Percentiles rank a stretch among this genome's conserved stretches.
Evolutionary conservation across 2,797 vertebrate genomes (phyloP).

Genomic region (Simalia tracyae): DNA sequence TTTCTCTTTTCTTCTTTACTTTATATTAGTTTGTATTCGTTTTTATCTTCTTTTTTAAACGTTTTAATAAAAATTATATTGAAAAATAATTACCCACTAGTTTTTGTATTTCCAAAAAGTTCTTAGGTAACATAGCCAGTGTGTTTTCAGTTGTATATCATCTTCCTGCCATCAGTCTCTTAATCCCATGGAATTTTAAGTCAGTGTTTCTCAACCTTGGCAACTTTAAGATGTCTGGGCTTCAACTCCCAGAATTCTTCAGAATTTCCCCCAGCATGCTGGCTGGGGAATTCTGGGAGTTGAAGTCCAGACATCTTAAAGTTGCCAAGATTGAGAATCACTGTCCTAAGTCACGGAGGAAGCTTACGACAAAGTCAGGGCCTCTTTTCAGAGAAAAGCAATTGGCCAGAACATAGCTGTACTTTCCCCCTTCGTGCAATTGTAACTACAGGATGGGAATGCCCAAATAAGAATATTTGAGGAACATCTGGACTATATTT

Average conservation of each 20-base stretch:
- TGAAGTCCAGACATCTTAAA: not conserved
- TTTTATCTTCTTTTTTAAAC: too few relatives aligned
- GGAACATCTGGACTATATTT: not conserved
- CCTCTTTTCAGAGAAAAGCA: not conserved
- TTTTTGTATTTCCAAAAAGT: not conserved
- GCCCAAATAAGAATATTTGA: not conserved
- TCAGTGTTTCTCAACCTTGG: not conserved
- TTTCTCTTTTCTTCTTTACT: too few relatives aligned
- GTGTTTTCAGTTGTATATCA: not conserved
- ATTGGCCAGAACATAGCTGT: not conserved
- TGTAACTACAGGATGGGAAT: not conserved
- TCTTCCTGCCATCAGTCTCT: not conserved
- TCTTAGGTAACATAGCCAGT: not conserved
- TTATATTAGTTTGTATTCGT: too few relatives aligned
- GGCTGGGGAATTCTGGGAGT: not conserved
- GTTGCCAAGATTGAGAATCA: not conserved
- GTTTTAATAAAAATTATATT: not conserved
- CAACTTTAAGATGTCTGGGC: not conserved
- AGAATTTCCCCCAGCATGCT: not conserved
- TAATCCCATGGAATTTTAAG: not conserved
- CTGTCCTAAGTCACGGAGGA: not conserved
- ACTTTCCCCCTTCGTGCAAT: not conserved
- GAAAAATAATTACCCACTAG: not conserved
- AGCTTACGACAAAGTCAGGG: not conserved
- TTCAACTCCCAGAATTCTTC: not conserved